Evolutionary conservation across 2,113 vertebrate genomes (phyloP).

Genomic region (Paradoxurus hermaphroditus): DNA sequence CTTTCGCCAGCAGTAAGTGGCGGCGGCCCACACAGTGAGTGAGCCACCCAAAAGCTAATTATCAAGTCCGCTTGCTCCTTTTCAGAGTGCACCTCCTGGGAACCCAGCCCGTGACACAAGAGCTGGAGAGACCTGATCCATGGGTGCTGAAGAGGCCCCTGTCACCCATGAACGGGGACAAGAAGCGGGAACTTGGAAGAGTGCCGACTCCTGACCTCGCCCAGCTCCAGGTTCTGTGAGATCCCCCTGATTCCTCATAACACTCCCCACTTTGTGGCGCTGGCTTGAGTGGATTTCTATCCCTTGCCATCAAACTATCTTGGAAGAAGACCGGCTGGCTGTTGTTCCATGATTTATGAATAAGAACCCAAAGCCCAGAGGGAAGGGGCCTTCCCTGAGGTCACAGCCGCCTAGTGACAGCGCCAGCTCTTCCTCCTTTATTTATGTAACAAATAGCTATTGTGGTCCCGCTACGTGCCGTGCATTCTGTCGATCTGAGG

Average conservation of each 20-base stretch:
- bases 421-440: background rate
- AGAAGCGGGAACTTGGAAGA: background rate
- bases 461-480: background rate
- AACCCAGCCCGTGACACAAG: accelerated
- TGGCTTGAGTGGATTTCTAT: background rate
- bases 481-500: background rate
- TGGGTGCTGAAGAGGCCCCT: background rate
- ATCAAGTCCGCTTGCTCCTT: background rate
- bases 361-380: background rate
- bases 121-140: background rate
- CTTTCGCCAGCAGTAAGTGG: too few species aligned
- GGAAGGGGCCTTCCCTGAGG: too few species aligned
- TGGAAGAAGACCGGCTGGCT: background rate
- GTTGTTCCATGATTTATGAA: background rate
- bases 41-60: background rate
- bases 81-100: background rate
- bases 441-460: background rate
- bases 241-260: background rate
- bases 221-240: background rate
- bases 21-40: accelerated
- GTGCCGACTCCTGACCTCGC: background rate
- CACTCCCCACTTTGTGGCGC: accelerated
- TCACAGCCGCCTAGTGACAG: background rate
- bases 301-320: background rate
- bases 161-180: background rate